Base-by-base conservation (phyloP, 2,113 vertebrate species). In the Bufo bufo region DNA sequence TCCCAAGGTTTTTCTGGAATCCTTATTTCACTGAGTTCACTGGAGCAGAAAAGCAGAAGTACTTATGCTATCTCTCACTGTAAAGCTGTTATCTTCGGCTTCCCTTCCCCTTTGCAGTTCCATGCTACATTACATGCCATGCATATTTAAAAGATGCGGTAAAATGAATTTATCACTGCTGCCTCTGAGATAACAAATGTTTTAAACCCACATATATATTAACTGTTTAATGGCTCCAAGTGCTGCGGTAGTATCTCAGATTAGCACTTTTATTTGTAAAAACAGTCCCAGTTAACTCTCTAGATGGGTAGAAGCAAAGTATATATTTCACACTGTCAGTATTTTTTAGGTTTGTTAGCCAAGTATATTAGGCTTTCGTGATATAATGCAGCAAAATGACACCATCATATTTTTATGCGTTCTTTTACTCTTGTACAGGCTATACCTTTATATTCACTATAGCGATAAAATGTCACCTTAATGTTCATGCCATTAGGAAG, bases 1-100 rank as follows among this genome's bases (percentile, higher is more conserved):
- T 89, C 79, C 81, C 87, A 84, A 89, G 87, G 71, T 77, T 89
- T 69, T 54, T 84, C 75, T 56, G 87, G 82, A 89, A 84, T 89
- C 79, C 71, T 89, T 83, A 82, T 89, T 84, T 84, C 72, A 77
- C 82, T 69, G 82, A 83, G 87, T 89, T 89, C 87, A 89, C 6
- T 84, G 87, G 87, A 89, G 87, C 87, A 89, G 87, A 89, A 89
- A 89, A 89, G 87, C 87, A 89, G 87, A 89, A 89, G 87, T 89
- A 84, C 87, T 89, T 89, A 89, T 77, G 71, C 81, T 89, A 89
- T 89, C 81, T 89, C 82, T 78, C 87, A 77, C 87, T 89, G 87
- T 89, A 89, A 89, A 89, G 72, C 87, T 89, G 87, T 89, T 89
- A 89, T 89, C 87, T 89, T 43, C 65, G 82, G 87, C 87, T 77